phyloP scores from a whole-genome alignment of 2,888 invertebrate species.

The Lasioglossum malachurum region DNA sequence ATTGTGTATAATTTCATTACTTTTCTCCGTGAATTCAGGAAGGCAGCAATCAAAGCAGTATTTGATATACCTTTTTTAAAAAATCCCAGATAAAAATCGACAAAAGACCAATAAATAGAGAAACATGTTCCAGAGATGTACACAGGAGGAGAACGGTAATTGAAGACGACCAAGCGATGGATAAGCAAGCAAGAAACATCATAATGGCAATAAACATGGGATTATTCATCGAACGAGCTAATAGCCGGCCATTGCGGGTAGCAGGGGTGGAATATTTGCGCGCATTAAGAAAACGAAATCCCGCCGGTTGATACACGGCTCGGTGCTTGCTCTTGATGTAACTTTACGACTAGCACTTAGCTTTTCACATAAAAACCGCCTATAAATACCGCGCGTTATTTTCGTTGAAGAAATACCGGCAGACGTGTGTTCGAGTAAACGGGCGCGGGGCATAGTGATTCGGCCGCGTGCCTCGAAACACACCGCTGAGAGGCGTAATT shows the following conservation, averaged over 20 bases:
- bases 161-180: neutral
- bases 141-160: neutral
- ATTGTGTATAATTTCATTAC: neutral
- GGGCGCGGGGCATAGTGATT: conserved; percentile 42
- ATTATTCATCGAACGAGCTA: conserved; percentile 3
- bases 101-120: neutral
- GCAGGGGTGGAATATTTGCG: conserved; percentile 26
- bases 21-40: neutral
- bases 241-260: neutral
- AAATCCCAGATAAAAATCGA: neutral
- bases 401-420: conserved; percentile 71
- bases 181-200: neutral
- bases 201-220: neutral
- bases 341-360: conserved; percentile 75
- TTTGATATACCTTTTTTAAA: neutral
- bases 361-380: conserved; percentile 74
- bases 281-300: conserved; percentile 41
- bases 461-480: conserved; percentile 40
- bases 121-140: neutral
- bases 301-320: conserved; percentile 30
- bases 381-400: conserved; percentile 77
- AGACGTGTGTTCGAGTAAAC: conserved; percentile 51
- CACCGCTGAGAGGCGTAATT: conserved; percentile 59
- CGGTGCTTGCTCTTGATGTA: conserved; percentile 70
- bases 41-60: neutral